Evolutionary conservation across 2,797 vertebrate species (phyloP), one percentile per base, ranked within the genome.

Genomic region (Leuciscus waleckii): DNA sequence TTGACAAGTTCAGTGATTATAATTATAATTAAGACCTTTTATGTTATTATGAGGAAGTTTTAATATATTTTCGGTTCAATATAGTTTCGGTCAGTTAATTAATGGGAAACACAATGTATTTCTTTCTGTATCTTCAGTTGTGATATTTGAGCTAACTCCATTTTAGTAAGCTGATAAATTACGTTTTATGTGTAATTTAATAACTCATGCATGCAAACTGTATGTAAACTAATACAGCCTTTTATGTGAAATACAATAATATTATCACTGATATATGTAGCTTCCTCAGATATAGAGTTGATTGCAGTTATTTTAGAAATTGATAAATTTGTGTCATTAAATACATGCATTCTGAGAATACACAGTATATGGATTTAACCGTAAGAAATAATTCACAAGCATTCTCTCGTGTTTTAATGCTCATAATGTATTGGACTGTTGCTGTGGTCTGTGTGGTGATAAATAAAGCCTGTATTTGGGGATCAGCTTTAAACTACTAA

Each of bases 201-300:
- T 35, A 51, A 65, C 43, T 26, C 21, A 26, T 26, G 1, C 5
- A 7, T 49, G n/a, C 39, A 74, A 65, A 63, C 39, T 8, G 39
- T 2, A 75, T 51, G 81, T 76, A 83, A 76, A 54, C 58, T 14
- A 67, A 83, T 76, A 83, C 61, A 76, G 73, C 71, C 43, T 83
- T 83, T 76, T 51, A 32, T 81, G 37, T 88, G 80, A 74, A 77
- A 83, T 29, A 71, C 77, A 67, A 63, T 67, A 63, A 46, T 63
- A 71, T 78, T 46, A 82, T 51, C 4, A 32, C 49, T 78, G 23
- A 63, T 26, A 19, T 11, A 58, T 81, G 49, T 6, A 6, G 21
- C 58, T 46, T 23, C 43, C 43, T 54, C 9, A 21, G 43, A 83
- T 83, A 67, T 39, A 23, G 58, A 49, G 39, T 63, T 65, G 21